These are phyloP conservation scores for Plebejus argus DNA, from an alignment of 2,888 invertebrate genomes.

Conservation along the genomic window DNA sequence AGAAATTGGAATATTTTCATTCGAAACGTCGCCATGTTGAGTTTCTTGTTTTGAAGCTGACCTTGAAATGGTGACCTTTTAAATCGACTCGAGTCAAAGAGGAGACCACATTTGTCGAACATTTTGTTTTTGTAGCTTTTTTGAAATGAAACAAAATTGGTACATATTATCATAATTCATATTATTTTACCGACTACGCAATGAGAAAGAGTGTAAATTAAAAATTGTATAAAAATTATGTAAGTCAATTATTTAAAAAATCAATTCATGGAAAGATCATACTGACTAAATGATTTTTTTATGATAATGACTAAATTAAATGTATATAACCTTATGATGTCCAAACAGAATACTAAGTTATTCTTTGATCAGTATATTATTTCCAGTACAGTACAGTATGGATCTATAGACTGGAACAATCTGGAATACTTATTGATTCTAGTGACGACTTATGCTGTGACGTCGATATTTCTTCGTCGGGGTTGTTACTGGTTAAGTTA, in stretches of 20 bases:
- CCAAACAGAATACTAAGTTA: not conserved
- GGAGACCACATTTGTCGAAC: conserved; percentile 19
- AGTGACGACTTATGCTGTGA: conserved; percentile 60
- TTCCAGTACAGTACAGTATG: too few relatives aligned
- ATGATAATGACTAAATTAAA: too few relatives aligned
- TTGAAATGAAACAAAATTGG: not conserved
- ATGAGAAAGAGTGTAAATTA: not conserved
- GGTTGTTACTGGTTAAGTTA: too few relatives aligned
- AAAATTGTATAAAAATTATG: too few relatives aligned
- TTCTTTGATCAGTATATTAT: not conserved
- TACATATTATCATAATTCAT: not conserved
- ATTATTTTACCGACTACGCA: not conserved
- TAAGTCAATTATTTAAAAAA: too few relatives aligned
- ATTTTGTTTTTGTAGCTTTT: not conserved
- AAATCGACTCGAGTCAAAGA: conserved; percentile 35
- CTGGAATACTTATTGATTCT: conserved; percentile 74
- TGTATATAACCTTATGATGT: too few relatives aligned
- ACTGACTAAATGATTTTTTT: too few relatives aligned
- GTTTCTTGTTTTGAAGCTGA: conserved; percentile 50
- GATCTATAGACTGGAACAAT: conserved; percentile 59
- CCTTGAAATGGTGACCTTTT: conserved; percentile 61
- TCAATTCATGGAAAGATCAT: too few relatives aligned
- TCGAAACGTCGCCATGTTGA: conserved; percentile 17
- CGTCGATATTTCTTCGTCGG: conserved; percentile 47
- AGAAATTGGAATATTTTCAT: conserved; percentile 1